Evolutionary conservation across 2,888 invertebrate species (phyloP), one percentile per base, ranked within the genome.

Genomic region (Cantharis lateralis): DNA sequence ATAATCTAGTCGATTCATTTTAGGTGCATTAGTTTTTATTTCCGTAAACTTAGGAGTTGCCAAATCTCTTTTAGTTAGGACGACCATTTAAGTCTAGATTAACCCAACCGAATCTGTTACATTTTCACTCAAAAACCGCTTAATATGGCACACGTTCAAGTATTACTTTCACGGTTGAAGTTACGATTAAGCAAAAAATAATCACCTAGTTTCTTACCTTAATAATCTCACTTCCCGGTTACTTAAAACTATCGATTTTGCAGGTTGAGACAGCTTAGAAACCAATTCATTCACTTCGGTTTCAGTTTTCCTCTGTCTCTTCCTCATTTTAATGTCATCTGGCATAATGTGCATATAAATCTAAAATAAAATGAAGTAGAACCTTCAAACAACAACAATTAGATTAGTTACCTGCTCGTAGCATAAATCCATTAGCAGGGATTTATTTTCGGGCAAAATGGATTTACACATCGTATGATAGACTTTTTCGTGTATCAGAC

Each of bases 191-290:
- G 18, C 3, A 24, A 24, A 24, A 32, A 4, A 24, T 70, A 66
- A 64, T 32, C 62, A 69, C 24, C 66, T 81, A 48, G n/a, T n/a
- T n/a, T 48, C 48, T 83, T 85, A 93, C 93, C 93, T 90, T 80
- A 97, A 89, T 77, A 97, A 90, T 84, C 97, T 91, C 83, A 97
- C 97, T 89, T 97, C 97, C 82, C 97, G 91, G 87, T 97, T 97
- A 86, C 96, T 96, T 78, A 97, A 89, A 70, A 97, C 97, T 86
- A 97, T 94, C 86, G 95, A 96, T 85, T 95, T 95, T 68, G 93
- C 93, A 4, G 94, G 93, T 86, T 95, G 94, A 71, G 94, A 92
- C 84, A 97, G 89, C 89, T 96, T 96, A 69, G 91, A 91, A 84
- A 95, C 93, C 72, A 97, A 89, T 87, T 97, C 97, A n/a, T 93